Evolutionary conservation across 2,888 invertebrate species (phyloP).

Genomic region (Melanotus villosus): DNA sequence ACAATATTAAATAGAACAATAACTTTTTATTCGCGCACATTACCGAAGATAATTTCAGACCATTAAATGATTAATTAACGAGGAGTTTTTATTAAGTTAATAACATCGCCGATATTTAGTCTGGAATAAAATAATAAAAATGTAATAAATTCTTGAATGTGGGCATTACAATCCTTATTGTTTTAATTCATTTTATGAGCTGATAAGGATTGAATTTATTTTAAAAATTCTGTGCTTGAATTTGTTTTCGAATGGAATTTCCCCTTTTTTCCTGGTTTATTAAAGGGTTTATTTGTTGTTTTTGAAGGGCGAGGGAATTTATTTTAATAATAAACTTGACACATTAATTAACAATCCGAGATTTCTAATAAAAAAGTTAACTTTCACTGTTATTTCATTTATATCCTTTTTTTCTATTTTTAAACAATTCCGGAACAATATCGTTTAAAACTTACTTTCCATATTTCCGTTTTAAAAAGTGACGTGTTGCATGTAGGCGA

Average conservation of each 20-base stretch:
- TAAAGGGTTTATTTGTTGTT: too few relatives aligned
- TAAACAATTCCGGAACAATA: constrained; percentile 28
- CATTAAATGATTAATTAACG: constrained; percentile 4
- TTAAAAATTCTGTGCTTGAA: too few relatives aligned
- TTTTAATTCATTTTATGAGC: too few relatives aligned
- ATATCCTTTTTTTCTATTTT: constrained; percentile 11
- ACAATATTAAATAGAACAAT: neutral
- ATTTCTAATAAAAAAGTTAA: too few relatives aligned
- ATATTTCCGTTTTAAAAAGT: constrained; percentile 23
- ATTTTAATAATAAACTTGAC: too few relatives aligned
- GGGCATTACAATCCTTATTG: too few relatives aligned
- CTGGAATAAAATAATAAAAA: neutral
- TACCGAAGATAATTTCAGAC: constrained; percentile 7
- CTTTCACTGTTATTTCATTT: constrained; percentile 18
- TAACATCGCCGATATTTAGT: constrained; percentile 8
- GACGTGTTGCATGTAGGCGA: neutral
- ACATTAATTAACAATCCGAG: too few relatives aligned
- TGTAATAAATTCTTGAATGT: too few relatives aligned
- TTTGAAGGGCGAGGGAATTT: too few relatives aligned
- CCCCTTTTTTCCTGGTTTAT: too few relatives aligned
- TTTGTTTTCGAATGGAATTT: too few relatives aligned
- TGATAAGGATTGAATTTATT: too few relatives aligned
- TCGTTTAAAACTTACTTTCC: constrained; percentile 24
- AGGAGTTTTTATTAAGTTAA: neutral
- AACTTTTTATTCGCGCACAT: neutral